Conservation (phyloP, 2,888 invertebrate species). For the Apeira syringaria region DNA sequence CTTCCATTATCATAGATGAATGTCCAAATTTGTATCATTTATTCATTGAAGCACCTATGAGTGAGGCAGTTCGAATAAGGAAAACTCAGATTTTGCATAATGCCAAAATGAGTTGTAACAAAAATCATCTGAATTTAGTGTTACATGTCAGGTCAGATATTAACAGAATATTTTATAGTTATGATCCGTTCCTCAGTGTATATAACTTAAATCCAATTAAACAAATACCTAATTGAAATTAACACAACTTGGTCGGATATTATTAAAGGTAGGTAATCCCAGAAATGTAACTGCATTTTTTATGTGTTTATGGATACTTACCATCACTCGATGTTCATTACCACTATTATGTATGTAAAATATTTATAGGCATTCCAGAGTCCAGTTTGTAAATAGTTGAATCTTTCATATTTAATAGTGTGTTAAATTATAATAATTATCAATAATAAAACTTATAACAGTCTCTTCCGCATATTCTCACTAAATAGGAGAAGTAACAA, state of each 20-base stretch:
- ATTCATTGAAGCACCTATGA: slow-evolving; percentile 46
- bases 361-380: no score
- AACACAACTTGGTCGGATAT: no score
- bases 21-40: slow-evolving; percentile 59
- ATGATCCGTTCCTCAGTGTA: slow-evolving; percentile 54
- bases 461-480: no score
- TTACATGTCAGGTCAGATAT: slow-evolving; percentile 30
- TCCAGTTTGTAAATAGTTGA: not conserved
- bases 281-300: no score
- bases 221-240: slow-evolving; percentile 28
- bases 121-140: slow-evolving; percentile 43
- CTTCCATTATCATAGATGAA: slow-evolving; percentile 46
- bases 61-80: slow-evolving; percentile 33
- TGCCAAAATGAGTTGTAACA: slow-evolving; percentile 41
- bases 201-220: slow-evolving; percentile 57
- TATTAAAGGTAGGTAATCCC: no score
- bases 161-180: slow-evolving; percentile 35
- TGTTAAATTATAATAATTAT: no score
- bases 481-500: no score
- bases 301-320: no score
- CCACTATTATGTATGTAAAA: no score
- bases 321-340: no score
- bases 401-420: no score
- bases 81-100: slow-evolving; percentile 44
- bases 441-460: no score